Percentiles rank a stretch among this genome's conserved stretches.
Evolutionary conservation across 2,113 vertebrate genomes (phyloP).

Genomic region (Leptosomus discolor): DNA sequence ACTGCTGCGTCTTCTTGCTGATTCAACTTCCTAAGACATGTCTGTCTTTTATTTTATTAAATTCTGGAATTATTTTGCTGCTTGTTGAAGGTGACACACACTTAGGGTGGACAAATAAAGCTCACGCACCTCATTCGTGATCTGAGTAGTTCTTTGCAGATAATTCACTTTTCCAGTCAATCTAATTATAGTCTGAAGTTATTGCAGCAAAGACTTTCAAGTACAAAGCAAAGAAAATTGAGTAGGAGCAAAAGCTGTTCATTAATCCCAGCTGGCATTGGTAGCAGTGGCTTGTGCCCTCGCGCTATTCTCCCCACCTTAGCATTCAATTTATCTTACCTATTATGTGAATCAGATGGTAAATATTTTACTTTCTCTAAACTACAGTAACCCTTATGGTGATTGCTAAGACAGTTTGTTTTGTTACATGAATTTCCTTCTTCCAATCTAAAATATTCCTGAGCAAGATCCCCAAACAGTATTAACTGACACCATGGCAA

Average conservation of each 20-base stretch:
- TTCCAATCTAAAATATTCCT: neutral
- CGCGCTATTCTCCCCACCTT: neutral
- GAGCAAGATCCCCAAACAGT: neutral
- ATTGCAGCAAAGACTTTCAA: conserved; percentile 52
- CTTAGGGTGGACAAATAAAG: conserved; percentile 33
- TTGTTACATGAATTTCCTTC: neutral
- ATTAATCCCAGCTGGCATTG: neutral
- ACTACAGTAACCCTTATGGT: neutral
- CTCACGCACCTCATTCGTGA: conserved; percentile 7
- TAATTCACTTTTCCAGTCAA: conserved; percentile 53
- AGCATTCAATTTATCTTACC: neutral
- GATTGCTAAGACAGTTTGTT: neutral
- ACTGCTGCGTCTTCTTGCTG: neutral
- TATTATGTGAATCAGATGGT: conserved; percentile 19
- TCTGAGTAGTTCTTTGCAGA: conserved; percentile 14
- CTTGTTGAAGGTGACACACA: conserved; percentile 28
- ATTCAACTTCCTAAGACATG: neutral
- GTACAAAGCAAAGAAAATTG: conserved; percentile 23
- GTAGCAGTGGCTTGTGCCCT: conserved; percentile 9
- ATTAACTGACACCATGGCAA: neutral
- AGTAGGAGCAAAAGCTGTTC: neutral
- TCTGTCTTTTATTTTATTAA: conserved; percentile 20
- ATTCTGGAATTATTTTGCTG: neutral
- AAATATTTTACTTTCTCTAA: conserved; percentile 54
- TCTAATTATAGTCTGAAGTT: conserved; percentile 56